Conservation (phyloP, 2,113 vertebrate species). For the Sinocyclocheilus anophthalmus region DNA sequence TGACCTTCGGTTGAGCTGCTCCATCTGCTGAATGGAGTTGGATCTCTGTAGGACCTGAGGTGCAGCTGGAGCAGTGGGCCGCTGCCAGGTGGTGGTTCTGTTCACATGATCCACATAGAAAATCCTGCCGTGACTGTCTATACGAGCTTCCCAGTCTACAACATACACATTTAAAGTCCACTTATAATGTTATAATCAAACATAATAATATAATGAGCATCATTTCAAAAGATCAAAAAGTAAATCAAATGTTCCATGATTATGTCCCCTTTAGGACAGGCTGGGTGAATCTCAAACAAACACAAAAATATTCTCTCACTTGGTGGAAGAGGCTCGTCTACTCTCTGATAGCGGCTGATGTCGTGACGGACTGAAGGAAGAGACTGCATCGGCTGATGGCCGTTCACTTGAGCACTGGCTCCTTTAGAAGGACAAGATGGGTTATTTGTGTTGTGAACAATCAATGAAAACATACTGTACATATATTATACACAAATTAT, state of each 20-base stretch:
- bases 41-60: slow-evolving; percentile 90
- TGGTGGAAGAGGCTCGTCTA: slow-evolving; percentile 93
- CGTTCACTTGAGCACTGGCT: slow-evolving; percentile 80
- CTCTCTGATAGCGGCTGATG: slow-evolving; percentile 92
- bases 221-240: not conserved
- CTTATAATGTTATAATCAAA: not conserved
- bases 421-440: not conserved
- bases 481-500: not conserved
- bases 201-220: not conserved
- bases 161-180: not conserved
- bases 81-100: slow-evolving; percentile 93
- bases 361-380: slow-evolving; percentile 93
- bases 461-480: not conserved
- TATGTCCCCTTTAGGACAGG: not conserved
- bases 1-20: slow-evolving; percentile 93
- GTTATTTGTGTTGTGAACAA: not conserved
- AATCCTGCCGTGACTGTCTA: slow-evolving; percentile 91
- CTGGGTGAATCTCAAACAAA: not conserved
- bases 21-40: slow-evolving; percentile 93
- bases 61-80: slow-evolving; percentile 87
- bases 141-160: slow-evolving; percentile 94
- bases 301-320: slow-evolving; percentile 77
- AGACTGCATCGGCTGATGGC: slow-evolving; percentile 83
- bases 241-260: not conserved
- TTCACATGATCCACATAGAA: slow-evolving; percentile 96